Evolutionary conservation across 2,888 invertebrate species (phyloP), one percentile per base, ranked within the genome.

Genomic region (Eledona agricola): DNA sequence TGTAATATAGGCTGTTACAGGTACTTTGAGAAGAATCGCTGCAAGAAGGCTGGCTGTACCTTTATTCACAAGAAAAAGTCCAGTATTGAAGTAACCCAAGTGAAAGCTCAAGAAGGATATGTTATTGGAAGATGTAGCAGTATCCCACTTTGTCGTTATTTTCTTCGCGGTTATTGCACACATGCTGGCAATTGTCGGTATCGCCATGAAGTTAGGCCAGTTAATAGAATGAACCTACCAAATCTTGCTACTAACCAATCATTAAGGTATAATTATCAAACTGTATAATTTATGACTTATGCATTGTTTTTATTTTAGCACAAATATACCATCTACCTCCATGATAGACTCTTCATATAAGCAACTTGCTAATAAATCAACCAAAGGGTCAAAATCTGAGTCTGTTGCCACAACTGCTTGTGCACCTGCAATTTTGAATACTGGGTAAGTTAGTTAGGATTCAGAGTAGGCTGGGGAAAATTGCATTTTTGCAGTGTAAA

Each of bases 181-280:
- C 66, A 66, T 35, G 62, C 63, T 43, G 62, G 65, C 19, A 64
- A 63, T 50, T 70, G 70, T 46, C 63, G 60, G 28, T 70, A 64
- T 57, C 59, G 60, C 31, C 68, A 67, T 45, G 69, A 65, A 53
- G 54, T 59, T 31, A 58, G 49, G 34, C 50, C 43, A 57, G 52
- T 51, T 20, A 47, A 19, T 40, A 58, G 35, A 47, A 29, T 42
- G 23, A 57, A 42, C 31, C 45, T 49, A 34, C 52, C 49, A 32
- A 58, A 54, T 51, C 43, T 47, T 32, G 43, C n/a, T 40, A 55
- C 47, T 57, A 50, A 55, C 38, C 53, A 50, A 17, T 25, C 55
- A 19, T 37, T 40, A 52, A 55, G 55, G 55, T 57, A 51, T 11
- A 22, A 7, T 11, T 15, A 11, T 2, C 5, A 15, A 12, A 7